A percentile compares a stretch with the other conserved stretches of the same genome.
These are phyloP conservation scores for Monarcha castaneiventris DNA, from an alignment of 2,113 vertebrate genomes.

Conservation along the genomic window DNA sequence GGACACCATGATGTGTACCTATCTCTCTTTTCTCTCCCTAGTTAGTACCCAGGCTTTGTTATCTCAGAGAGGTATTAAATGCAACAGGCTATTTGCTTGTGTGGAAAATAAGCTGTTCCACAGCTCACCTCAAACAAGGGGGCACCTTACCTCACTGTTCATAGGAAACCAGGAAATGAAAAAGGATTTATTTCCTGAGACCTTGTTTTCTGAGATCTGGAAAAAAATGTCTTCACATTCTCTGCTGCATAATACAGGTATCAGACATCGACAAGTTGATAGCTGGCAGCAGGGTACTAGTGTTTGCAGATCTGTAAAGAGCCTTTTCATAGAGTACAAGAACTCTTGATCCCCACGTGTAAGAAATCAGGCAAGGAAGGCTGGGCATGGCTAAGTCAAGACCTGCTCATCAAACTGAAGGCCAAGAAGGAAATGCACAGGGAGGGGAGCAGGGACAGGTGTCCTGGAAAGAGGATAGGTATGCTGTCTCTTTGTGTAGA, in stretches of 20 bases:
- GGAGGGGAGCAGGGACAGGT: neutral
- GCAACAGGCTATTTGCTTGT: neutral
- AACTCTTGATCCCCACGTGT: neutral
- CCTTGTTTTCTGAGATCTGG: neutral
- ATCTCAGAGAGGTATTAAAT: neutral
- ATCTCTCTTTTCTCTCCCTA: neutral
- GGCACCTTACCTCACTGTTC: neutral
- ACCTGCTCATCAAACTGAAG: neutral
- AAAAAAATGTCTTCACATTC: neutral
- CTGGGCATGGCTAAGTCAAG: neutral
- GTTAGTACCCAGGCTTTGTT: neutral
- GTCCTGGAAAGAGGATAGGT: neutral
- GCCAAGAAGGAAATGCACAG: neutral
- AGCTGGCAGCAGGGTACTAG: neutral
- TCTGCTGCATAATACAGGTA: neutral
- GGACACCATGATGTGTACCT: neutral
- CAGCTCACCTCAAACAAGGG: neutral
- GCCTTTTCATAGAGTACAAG: neutral
- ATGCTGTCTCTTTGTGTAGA: neutral
- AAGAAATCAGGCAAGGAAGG: neutral
- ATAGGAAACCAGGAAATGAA: fast-evolving
- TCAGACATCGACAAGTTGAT: neutral
- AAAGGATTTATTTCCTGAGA: neutral
- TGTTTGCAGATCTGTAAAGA: neutral
- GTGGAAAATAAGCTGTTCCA: neutral